Evolutionary conservation across 2,888 invertebrate species (phyloP), one percentile per base, ranked within the genome.

Genomic region (Phaedon cochleariae): DNA sequence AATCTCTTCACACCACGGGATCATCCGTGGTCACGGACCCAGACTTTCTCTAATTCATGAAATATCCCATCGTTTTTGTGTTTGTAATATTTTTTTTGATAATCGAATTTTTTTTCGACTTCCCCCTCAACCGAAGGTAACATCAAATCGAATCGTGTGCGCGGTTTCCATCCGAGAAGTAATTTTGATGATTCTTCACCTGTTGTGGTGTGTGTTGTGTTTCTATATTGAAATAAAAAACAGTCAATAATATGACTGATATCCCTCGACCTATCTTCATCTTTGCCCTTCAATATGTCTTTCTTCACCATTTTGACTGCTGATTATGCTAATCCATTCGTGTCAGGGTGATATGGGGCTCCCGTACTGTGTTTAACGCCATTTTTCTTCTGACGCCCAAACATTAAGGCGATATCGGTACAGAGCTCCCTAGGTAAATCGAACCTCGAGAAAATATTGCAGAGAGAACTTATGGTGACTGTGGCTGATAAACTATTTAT

Each of bases 241-340:
- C 53, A 17, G 9, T 59, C 21, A 34, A 51, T 51, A 4, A 41
- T 59, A n/a, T 49, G 20, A 31, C 22, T 41, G 7, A 59, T 51
- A 59, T 59, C 26, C 51, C 37, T 59, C 12, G 34, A 22, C 45
- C 26, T 51, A 59, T 51, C 22, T 51, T 51, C 41, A n/a, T 41
- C 37, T 22, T 59, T 31, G 12, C 59, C 51, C 21, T 59, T 51
- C 31, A 49, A 17, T 22, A 29, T n/a, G 34, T 7, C 15, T 17
- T 52, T 59, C 21, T 59, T 59, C 26, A 59, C 52, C 17, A 59
- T 26, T 52, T 52, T 41, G n/a, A 59, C 59, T 1, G 53, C 52
- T 10, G 52, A 52, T 52, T 52, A 18, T n/a, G 15, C 59, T 18
- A 26, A 48, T 15, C 48, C 31, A 18, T 59, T 51, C 18, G 51